Evolutionary conservation across 2,113 vertebrate genomes (phyloP).

Genomic region (Platichthys stellatus): DNA sequence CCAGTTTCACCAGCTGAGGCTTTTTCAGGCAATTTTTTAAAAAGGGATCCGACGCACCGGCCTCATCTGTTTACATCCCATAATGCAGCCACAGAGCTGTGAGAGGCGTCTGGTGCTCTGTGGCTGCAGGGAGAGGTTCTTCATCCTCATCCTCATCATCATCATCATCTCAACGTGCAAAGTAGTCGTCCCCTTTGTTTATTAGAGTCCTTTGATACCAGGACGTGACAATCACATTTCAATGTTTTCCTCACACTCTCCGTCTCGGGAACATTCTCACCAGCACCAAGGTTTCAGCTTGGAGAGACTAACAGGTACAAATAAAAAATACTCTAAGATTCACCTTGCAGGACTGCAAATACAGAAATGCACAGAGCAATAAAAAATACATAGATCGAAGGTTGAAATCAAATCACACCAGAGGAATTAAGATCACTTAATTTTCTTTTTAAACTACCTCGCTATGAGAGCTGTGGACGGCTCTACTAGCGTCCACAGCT

Average conservation of each 20-base stretch:
- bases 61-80: constrained; percentile 21
- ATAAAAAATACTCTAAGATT: constrained; percentile 78
- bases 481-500: constrained; percentile 77
- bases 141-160: too few relatives aligned
- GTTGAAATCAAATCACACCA: constrained; percentile 79
- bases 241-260: constrained; percentile 42
- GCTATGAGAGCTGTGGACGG: constrained; percentile 79
- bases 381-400: constrained; percentile 81
- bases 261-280: constrained; percentile 48
- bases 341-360: constrained; percentile 81
- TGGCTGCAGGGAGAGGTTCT: constrained; percentile 34
- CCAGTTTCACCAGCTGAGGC: constrained; percentile 67
- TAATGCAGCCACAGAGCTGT: constrained; percentile 47
- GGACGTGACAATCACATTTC: constrained; percentile 63
- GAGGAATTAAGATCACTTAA: constrained; percentile 81
- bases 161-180: constrained; percentile 26
- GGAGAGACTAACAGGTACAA: constrained; percentile 71
- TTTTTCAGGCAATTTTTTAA: constrained; percentile 54
- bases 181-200: constrained; percentile 49
- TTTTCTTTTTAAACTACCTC: constrained; percentile 72
- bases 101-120: constrained; percentile 30
- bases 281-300: constrained; percentile 80
- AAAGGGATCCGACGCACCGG: constrained; percentile 46
- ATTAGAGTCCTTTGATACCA: constrained; percentile 70
- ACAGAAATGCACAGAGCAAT: constrained; percentile 83